Percentiles rank a stretch among this genome's conserved stretches.
phyloP scores from a whole-genome alignment of 2,113 vertebrate species.

The Theristicus caerulescens region DNA sequence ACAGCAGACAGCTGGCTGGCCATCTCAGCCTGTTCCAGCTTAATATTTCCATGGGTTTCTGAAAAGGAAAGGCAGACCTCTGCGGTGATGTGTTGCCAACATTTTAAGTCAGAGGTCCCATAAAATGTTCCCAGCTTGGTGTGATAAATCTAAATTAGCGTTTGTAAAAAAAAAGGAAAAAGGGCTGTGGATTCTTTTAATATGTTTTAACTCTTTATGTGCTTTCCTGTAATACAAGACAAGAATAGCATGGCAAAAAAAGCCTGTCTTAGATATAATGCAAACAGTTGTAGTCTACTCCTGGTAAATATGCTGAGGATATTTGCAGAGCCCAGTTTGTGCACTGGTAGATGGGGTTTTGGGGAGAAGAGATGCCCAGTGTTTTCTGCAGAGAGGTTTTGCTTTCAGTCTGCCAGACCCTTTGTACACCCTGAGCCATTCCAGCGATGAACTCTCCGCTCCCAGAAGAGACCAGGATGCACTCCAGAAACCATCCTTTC shows the following conservation, averaged over 20 bases:
- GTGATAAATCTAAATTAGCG: not conserved
- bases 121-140: not conserved
- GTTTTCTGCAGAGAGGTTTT: not conserved
- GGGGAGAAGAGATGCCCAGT: not conserved
- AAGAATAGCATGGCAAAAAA: not conserved
- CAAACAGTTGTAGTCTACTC: not conserved
- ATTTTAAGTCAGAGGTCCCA: not conserved
- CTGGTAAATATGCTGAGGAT: not conserved
- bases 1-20: slow-evolving; percentile 31
- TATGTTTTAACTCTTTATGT: not conserved
- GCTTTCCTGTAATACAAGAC: not conserved
- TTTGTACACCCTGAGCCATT: not conserved
- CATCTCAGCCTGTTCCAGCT: not conserved
- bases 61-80: slow-evolving; percentile 13
- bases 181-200: not conserved
- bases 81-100: not conserved
- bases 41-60: not conserved
- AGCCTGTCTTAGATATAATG: not conserved
- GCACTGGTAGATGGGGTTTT: not conserved
- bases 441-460: accelerated
- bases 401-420: not conserved
- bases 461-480: not conserved
- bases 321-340: not conserved
- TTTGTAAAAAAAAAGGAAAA: not conserved
- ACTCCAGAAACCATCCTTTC: not conserved